These are phyloP conservation scores for Engystomops pustulosus DNA, from an alignment of 2,113 vertebrate species.

Conservation along the genomic window DNA sequence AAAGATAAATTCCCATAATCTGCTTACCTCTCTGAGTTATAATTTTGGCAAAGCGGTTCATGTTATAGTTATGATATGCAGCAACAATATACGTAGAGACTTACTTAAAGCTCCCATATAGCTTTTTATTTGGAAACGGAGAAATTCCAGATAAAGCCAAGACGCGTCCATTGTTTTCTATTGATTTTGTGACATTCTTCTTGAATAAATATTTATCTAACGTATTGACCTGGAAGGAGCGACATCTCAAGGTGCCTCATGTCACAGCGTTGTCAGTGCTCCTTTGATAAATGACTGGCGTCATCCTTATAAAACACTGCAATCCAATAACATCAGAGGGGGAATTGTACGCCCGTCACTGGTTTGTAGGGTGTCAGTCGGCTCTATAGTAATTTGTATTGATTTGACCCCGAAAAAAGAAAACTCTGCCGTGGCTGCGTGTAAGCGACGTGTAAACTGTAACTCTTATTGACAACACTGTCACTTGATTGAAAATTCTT, in stretches of 20 bases:
- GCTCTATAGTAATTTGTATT: not conserved
- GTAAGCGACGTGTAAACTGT: not conserved
- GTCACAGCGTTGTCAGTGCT: not conserved
- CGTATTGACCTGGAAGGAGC: not conserved
- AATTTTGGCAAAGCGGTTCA: too few relatives aligned
- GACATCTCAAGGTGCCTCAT: not conserved
- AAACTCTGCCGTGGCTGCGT: not conserved
- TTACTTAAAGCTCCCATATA: too few relatives aligned
- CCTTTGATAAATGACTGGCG: not conserved
- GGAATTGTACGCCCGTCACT: not conserved
- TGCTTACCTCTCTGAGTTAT: too few relatives aligned
- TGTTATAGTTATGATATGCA: too few relatives aligned
- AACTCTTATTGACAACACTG: slow-evolving; percentile 30
- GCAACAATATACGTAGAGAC: too few relatives aligned
- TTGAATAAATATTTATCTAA: not conserved
- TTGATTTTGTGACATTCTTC: not conserved
- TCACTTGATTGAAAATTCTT: not conserved
- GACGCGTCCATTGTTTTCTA: not conserved
- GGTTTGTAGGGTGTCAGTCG: not conserved
- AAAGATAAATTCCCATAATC: too few relatives aligned
- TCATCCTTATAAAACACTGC: not conserved
- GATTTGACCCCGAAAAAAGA: not conserved
- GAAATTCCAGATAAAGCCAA: not conserved
- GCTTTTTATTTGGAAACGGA: too few relatives aligned
- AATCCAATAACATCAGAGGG: not conserved